Percentiles rank a stretch among this genome's conserved stretches.
phyloP scores from a whole-genome alignment of 2,113 vertebrate species.

The Poeciliopsis retropinna region DNA sequence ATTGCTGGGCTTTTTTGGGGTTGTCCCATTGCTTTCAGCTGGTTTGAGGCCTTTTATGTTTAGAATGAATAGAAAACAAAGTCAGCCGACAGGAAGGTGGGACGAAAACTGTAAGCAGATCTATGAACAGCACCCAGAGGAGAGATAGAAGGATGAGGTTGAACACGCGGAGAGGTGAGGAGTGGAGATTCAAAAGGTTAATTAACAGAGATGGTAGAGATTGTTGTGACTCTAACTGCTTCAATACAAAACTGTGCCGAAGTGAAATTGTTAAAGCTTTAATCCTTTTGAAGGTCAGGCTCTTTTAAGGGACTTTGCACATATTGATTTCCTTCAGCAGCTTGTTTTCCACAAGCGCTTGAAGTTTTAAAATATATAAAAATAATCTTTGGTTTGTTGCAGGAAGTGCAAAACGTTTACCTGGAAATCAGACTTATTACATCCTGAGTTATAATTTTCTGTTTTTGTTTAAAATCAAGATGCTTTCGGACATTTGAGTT shows the following conservation, averaged over 20 bases:
- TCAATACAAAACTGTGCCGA: constrained; percentile 9
- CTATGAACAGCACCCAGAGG: neutral
- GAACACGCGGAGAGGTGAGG: constrained; percentile 12
- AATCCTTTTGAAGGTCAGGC: neutral
- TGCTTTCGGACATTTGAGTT: neutral
- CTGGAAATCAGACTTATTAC: neutral
- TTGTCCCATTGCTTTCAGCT: neutral
- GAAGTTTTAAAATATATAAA: neutral
- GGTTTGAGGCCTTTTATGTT: constrained; percentile 1
- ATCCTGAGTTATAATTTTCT: neutral
- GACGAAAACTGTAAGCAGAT: neutral
- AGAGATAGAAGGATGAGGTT: neutral
- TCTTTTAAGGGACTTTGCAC: constrained; percentile 6
- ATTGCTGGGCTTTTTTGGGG: constrained; percentile 5
- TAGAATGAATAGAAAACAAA: constrained; percentile 2
- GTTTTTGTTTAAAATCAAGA: neutral
- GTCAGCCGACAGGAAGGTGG: neutral
- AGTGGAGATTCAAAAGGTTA: constrained; percentile 16
- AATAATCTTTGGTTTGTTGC: neutral
- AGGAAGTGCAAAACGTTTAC: too few species aligned
- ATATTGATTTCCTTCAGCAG: neutral
- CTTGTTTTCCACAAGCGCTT: neutral
- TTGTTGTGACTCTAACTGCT: neutral
- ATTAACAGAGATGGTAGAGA: constrained; percentile 9
- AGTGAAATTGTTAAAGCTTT: constrained; percentile 3